phyloP scores from a whole-genome alignment of 2,888 invertebrate species.

The Agrenia bidenticulata region DNA sequence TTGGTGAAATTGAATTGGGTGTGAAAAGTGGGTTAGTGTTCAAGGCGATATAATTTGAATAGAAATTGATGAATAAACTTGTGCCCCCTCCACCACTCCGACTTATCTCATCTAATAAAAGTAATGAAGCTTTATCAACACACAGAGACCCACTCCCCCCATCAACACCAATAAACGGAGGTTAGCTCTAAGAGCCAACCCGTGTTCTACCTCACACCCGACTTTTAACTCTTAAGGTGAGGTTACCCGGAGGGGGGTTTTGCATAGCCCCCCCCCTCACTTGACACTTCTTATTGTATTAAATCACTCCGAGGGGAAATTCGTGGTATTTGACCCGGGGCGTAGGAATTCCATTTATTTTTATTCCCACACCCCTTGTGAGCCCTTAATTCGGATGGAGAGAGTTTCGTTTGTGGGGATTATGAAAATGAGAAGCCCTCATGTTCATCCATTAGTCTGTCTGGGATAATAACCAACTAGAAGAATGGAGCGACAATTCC shows the following conservation, averaged over 20 bases:
- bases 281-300: constrained; percentile 46
- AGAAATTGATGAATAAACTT: too few species aligned
- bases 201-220: too few species aligned
- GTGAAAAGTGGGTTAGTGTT: too few species aligned
- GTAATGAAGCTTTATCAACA: too few species aligned
- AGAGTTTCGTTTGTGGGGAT: neutral
- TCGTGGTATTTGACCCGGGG: constrained; percentile 10
- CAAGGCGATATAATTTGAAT: too few species aligned
- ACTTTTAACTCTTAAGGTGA: neutral
- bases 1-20: too few species aligned
- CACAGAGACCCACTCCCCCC: too few species aligned
- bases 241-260: constrained; percentile 32
- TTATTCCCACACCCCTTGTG: neutral
- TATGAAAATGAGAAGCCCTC: constrained; percentile 5
- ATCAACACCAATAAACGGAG: too few species aligned
- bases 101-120: too few species aligned
- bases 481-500: too few species aligned
- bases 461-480: neutral
- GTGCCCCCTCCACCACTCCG: too few species aligned
- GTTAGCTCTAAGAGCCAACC: too few species aligned
- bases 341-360: neutral
- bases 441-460: constrained; percentile 4
- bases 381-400: constrained; percentile 4
- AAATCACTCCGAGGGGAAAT: constrained; percentile 47
- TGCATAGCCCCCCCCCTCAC: constrained; percentile 37